Conservation (phyloP, 2,888 invertebrate species). For the Drosophila leonis region DNA sequence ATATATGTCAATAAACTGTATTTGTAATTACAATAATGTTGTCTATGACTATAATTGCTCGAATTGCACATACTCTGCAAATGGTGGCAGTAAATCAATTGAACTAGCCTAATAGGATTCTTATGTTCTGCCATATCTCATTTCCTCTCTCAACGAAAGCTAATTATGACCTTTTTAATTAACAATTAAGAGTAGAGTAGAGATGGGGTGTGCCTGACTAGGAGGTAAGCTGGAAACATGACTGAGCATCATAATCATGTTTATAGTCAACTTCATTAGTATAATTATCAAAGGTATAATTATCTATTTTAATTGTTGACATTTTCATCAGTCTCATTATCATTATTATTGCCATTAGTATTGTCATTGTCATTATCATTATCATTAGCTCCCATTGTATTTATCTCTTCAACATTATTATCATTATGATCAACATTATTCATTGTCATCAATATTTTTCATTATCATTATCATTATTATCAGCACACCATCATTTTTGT, state of each 20-base stretch:
- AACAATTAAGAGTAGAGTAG: background rate
- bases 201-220: background rate
- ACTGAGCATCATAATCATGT: background rate
- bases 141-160: constrained; percentile 3
- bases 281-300: background rate
- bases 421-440: background rate
- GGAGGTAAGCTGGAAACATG: background rate
- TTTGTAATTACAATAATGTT: constrained; percentile 1
- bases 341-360: background rate
- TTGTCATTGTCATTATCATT: background rate
- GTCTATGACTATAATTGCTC: background rate
- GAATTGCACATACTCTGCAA: background rate
- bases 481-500: too few relatives aligned
- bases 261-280: background rate
- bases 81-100: constrained; percentile 1
- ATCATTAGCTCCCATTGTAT: background rate
- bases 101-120: background rate
- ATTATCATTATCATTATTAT: background rate
- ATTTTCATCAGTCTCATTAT: background rate
- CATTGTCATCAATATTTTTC: background rate
- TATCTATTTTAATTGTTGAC: background rate
- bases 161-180: background rate
- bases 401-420: background rate
- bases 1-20: constrained; percentile 9
- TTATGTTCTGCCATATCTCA: background rate